Evolutionary conservation across 2,888 invertebrate species (phyloP), one percentile per base, ranked within the genome.

Genomic region (Microctonus hyperodae): DNA sequence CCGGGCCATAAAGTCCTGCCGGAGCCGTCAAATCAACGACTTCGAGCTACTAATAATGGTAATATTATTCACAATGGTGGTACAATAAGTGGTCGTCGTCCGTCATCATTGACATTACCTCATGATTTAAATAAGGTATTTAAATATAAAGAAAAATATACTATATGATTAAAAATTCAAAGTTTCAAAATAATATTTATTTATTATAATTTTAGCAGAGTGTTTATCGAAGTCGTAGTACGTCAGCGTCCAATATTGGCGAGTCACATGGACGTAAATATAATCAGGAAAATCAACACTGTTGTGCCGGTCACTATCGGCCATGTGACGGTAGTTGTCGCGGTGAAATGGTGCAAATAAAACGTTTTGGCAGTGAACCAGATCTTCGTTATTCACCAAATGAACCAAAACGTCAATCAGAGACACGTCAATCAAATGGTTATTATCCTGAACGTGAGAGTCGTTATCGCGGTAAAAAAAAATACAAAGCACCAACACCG

Each of bases 31-130:
- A 89, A 90, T 10, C 90, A 90, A 72, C 88, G 89, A 71, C 85
- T 95, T 64, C 89, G 93, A 70, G 89, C 90, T 66, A 94, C 94
- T 2, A 90, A 93, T 83, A 94, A 95, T 84, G 94, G 94, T 60
- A 91, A 90, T 76, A 93, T 94, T 79, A 85, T 95, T 64, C 92
- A 92, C 75, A 90, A 91, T 5, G 94, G 93, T 0, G 94, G 94
- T 60, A 94, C 94, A 71, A 90, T 95, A 80, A 92, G 91, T 75
- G 92, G 92, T 4, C 86, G 92, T 65, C 86, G 88, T 64, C 87
- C 88, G 10, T 81, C 79, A 37, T 75, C 81, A 58, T 73, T 79
- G 64, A 79, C 82, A 57, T 73, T 80, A 65, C 81, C 81, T 55
- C 81, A 82, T 68, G 82, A 82, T 70, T 75, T 78, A 66, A 77